Conservation (phyloP, 2,113 vertebrate genomes). For the Gallinago media region DNA sequence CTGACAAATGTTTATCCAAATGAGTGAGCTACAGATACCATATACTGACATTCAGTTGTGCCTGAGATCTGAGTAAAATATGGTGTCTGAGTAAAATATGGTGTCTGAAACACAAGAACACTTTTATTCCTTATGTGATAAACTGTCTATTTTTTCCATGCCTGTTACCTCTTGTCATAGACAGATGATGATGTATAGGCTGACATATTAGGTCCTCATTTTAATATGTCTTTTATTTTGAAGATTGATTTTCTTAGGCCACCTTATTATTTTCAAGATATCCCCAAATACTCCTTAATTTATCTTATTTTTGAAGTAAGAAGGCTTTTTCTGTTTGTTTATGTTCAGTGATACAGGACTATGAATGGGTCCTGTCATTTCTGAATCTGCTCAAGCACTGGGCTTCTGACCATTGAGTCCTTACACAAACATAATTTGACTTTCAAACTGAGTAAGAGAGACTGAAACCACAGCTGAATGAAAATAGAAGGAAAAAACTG, state of each 20-base stretch:
- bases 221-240: not conserved
- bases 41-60: not conserved
- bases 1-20: not conserved
- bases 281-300: not conserved
- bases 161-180: not conserved
- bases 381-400: not conserved
- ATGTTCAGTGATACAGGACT: not conserved
- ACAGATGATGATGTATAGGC: not conserved
- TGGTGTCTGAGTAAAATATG: not conserved
- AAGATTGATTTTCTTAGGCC: not conserved
- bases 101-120: not conserved
- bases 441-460: not conserved
- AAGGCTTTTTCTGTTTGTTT: not conserved
- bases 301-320: not conserved
- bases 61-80: not conserved
- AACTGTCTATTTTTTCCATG: not conserved
- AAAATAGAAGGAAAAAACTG: not conserved
- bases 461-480: not conserved
- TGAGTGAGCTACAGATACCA: not conserved
- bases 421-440: not conserved
- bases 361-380: not conserved
- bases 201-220: not conserved
- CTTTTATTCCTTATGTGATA: not conserved
- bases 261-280: not conserved
- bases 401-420: not conserved